Percentiles rank a stretch among this genome's conserved stretches.
phyloP scores from a whole-genome alignment of 2,113 vertebrate species.

The Guaruba guarouba region DNA sequence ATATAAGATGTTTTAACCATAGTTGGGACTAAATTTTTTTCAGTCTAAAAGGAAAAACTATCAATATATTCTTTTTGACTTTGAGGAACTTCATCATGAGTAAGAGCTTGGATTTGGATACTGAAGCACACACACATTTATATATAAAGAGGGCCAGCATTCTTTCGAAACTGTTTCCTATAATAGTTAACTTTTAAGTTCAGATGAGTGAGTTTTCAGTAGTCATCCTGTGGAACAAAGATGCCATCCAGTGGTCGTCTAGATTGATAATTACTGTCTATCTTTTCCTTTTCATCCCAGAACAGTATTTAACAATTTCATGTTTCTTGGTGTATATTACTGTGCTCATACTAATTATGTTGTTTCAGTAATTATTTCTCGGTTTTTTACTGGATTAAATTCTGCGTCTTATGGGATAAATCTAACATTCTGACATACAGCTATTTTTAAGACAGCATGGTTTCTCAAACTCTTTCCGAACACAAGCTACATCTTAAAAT shows the following conservation, averaged over 20 bases:
- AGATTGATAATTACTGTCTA: not conserved
- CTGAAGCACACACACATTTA: not conserved
- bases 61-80: not conserved
- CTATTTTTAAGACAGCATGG: not conserved
- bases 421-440: not conserved
- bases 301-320: not conserved
- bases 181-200: conserved; percentile 3
- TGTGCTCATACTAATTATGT: not conserved
- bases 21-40: not conserved
- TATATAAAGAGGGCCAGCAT: not conserved
- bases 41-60: not conserved
- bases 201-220: not conserved
- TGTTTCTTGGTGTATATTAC: not conserved
- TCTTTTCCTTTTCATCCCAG: not conserved
- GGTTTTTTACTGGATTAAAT: not conserved
- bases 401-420: not conserved
- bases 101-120: not conserved
- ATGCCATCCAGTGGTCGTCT: conserved; percentile 71
- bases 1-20: not conserved
- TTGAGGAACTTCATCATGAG: not conserved
- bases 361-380: not conserved
- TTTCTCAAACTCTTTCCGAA: not conserved
- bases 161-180: not conserved
- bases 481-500: not conserved
- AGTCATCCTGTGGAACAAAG: conserved; percentile 50